Percentiles rank a stretch among this genome's conserved stretches.
Evolutionary conservation across 2,888 invertebrate species (phyloP).

Genomic region (Electrophaes corylata): DNA sequence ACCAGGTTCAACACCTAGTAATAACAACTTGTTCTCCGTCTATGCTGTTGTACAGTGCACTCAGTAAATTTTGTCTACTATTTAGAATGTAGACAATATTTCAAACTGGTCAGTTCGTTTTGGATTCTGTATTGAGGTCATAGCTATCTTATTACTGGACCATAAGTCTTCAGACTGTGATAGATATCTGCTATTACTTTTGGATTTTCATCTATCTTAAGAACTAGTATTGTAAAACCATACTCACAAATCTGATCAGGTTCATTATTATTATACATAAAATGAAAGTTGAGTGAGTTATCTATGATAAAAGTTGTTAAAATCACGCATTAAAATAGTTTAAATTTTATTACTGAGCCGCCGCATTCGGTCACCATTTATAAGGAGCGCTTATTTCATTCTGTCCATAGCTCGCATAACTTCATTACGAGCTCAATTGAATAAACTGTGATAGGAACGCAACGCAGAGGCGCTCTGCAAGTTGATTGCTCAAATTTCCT

Average conservation of each 20-base stretch:
- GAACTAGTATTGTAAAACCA: conserved; percentile 26
- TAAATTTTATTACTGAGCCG: conserved; percentile 38
- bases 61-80: conserved; percentile 63
- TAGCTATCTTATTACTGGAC: conserved; percentile 62
- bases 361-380: conserved; percentile 49
- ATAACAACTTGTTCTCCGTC: conserved; percentile 69
- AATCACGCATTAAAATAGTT: conserved; percentile 25
- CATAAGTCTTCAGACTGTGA: conserved; percentile 51
- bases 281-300: conserved; percentile 4
- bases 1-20: conserved; percentile 76
- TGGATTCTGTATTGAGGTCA: conserved; percentile 61
- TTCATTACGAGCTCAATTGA: conserved; percentile 83
- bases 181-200: conserved; percentile 42
- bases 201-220: conserved; percentile 48
- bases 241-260: conserved; percentile 6
- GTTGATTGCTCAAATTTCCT: conserved; percentile 85
- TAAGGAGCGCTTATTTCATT: conserved; percentile 62
- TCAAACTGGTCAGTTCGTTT: conserved; percentile 60
- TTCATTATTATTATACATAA: conserved; percentile 4
- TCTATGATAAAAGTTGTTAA: conserved; percentile 3
- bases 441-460: conserved; percentile 83
- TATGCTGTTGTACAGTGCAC: conserved; percentile 56
- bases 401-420: conserved; percentile 77
- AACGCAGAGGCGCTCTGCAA: conserved; percentile 79
- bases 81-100: conserved; percentile 64